Evolutionary conservation across 2,113 vertebrate genomes (phyloP).

Genomic region (Scopus umbretta): DNA sequence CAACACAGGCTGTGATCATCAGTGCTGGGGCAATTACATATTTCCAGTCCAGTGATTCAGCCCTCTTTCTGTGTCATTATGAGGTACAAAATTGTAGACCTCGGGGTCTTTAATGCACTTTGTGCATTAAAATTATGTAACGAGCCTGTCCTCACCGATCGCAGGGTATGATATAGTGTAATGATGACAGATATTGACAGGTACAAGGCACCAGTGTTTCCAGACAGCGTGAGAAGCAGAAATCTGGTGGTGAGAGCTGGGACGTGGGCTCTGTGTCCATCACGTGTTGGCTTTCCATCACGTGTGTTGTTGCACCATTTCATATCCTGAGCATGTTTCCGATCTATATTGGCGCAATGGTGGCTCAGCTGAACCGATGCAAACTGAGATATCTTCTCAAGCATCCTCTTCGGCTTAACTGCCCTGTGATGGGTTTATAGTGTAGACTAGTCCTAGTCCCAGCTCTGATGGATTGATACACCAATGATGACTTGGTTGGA

Average conservation of each 20-base stretch:
- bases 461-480: background rate
- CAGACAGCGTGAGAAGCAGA: background rate
- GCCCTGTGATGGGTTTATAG: background rate
- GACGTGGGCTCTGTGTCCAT: background rate
- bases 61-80: background rate
- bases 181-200: conserved; percentile 8
- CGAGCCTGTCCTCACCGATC: background rate
- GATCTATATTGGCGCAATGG: accelerated
- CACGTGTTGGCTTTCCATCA: background rate
- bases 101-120: background rate
- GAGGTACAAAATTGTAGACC: background rate
- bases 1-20: background rate
- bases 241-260: background rate
- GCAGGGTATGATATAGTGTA: background rate
- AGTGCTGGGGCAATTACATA: background rate
- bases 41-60: background rate
- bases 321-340: accelerated
- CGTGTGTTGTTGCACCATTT: accelerated
- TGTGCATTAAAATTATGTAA: conserved; percentile 46
- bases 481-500: accelerated
- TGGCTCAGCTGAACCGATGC: background rate
- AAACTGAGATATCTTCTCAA: background rate
- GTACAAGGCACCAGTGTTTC: background rate
- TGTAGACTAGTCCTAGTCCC: background rate
- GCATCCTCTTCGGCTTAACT: background rate